phyloP scores from a whole-genome alignment of 30 jellyfish, hydroid and myxozoan species.

The Aurelia sp. region DNA sequence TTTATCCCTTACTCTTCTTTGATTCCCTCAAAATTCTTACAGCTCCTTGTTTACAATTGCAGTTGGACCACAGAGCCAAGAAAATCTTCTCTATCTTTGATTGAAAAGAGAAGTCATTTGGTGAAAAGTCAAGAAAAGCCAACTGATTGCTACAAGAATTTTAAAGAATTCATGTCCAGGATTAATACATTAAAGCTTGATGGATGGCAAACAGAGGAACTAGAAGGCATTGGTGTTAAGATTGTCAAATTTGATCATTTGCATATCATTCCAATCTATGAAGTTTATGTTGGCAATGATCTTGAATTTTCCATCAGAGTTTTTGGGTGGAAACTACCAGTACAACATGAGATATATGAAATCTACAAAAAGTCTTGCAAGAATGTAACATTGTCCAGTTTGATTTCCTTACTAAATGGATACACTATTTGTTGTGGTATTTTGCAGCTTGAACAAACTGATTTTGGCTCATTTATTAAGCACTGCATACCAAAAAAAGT shows the following conservation, averaged over 20 bases:
- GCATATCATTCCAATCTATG: constrained; percentile 12
- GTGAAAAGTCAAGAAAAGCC: no score
- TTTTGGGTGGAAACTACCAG: constrained; percentile 9
- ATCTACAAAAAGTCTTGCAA: background rate
- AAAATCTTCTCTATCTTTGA: no score
- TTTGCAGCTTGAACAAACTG: background rate
- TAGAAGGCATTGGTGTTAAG: no score
- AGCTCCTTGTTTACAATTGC: background rate
- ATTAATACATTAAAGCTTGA: no score
- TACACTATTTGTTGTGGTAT: background rate
- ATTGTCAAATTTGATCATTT: background rate
- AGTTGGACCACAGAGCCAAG: background rate
- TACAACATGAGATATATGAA: background rate
- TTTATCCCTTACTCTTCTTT: background rate
- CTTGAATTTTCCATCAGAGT: background rate
- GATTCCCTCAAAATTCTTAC: background rate
- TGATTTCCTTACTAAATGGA: background rate
- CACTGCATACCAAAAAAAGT: background rate
- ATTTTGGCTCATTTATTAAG: background rate
- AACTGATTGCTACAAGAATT: no score
- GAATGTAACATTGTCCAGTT: background rate
- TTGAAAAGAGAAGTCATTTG: no score
- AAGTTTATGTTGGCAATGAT: background rate
- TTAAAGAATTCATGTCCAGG: no score
- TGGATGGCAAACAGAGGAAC: no score